Evolutionary conservation across 2,113 vertebrate genomes (phyloP).

Genomic region (Calyptomena viridis): DNA sequence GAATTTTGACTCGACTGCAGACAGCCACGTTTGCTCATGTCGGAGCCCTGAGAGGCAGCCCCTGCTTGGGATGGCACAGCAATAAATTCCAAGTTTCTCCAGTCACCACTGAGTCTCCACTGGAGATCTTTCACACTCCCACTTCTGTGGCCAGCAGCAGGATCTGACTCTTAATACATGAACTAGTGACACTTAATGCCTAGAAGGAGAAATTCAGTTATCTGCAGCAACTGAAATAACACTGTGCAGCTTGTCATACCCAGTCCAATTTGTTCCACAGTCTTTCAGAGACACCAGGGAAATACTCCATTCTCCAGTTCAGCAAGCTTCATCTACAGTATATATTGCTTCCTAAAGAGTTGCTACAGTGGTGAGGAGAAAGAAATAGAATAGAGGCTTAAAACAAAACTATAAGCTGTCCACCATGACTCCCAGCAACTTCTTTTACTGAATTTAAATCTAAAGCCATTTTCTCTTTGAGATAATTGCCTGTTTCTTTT

Average conservation of each 20-base stretch:
- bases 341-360: slow-evolving; percentile 46
- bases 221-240: slow-evolving; percentile 49
- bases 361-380: background rate
- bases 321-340: slow-evolving; percentile 45
- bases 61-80: background rate
- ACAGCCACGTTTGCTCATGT: rapidly evolving
- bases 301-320: slow-evolving; percentile 49
- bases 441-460: background rate
- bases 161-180: background rate
- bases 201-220: slow-evolving; percentile 55
- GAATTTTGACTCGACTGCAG: background rate
- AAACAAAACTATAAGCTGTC: background rate
- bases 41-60: background rate
- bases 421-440: background rate
- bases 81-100: background rate
- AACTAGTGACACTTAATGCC: slow-evolving; percentile 27
- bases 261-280: slow-evolving; percentile 54
- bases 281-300: slow-evolving; percentile 53
- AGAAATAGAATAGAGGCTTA: background rate
- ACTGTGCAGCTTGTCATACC: slow-evolving; percentile 54
- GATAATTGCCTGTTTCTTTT: background rate
- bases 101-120: background rate
- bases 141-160: background rate
- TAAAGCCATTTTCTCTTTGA: background rate
- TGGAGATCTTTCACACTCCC: background rate